A percentile compares a stretch with the other conserved stretches of the same genome.
Evolutionary conservation across 2,113 vertebrate species (phyloP).

Genomic region (Spheniscus mendiculus): DNA sequence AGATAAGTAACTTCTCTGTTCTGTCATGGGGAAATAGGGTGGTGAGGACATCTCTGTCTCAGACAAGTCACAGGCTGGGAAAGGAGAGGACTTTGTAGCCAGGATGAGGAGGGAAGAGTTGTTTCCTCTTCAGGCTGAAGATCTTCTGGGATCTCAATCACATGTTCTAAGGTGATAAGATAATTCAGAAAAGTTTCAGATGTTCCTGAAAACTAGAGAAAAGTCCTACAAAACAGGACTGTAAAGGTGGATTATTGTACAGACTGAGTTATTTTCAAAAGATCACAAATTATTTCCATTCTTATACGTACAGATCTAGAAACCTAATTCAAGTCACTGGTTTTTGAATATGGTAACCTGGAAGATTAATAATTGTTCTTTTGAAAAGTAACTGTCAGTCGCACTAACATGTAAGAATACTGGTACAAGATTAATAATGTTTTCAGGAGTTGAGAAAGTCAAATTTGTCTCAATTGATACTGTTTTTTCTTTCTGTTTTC

Average conservation of each 20-base stretch:
- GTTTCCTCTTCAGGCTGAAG: neutral
- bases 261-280: neutral
- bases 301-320: neutral
- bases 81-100: neutral
- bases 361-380: neutral
- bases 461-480: neutral
- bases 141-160: neutral
- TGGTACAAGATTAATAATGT: neutral
- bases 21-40: neutral
- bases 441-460: neutral
- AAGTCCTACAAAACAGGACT: neutral
- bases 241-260: neutral
- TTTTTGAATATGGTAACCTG: neutral
- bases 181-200: neutral
- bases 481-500: neutral
- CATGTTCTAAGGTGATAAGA: neutral
- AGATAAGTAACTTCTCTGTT: constrained; percentile 19
- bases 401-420: neutral
- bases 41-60: neutral
- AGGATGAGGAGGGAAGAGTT: neutral
- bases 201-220: neutral
- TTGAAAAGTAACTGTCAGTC: neutral
- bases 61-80: neutral
- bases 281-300: neutral
- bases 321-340: neutral